Conservation (phyloP, 2,888 invertebrate genomes). For the Polydrusus cervinus region DNA sequence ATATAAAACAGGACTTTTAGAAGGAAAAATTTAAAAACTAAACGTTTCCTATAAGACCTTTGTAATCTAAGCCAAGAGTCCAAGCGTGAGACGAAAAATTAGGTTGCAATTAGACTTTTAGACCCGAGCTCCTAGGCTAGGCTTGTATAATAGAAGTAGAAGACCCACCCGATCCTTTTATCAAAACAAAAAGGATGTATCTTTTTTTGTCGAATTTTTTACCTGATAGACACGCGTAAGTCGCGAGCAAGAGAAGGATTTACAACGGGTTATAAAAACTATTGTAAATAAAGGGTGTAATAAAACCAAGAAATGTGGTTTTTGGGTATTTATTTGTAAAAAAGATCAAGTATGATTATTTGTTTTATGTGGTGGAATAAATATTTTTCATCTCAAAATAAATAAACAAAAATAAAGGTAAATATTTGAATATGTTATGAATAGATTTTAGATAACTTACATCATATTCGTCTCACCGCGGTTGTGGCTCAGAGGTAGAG, state of each 20-base stretch:
- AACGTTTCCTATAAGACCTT: too few species aligned
- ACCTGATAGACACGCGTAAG: constrained; percentile 30
- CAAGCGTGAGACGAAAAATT: too few species aligned
- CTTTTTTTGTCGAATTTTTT: constrained; percentile 26
- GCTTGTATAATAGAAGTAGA: too few species aligned
- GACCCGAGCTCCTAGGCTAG: too few species aligned
- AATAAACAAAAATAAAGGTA: constrained; percentile 8
- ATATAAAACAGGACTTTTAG: too few species aligned
- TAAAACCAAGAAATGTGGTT: constrained; percentile 54
- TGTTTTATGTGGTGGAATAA: constrained; percentile 4
- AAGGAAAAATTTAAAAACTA: too few species aligned
- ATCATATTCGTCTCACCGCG: too few species aligned
- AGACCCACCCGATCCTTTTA: too few species aligned
- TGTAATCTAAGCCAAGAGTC: too few species aligned
- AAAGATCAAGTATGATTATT: background rate
- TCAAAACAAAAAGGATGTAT: background rate
- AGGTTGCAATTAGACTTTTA: too few species aligned
- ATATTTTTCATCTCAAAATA: background rate
- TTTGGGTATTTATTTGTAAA: constrained; percentile 50
- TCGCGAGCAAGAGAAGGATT: constrained; percentile 50
- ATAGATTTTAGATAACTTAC: too few species aligned
- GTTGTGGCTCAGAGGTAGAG: too few species aligned
- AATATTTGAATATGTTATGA: background rate
- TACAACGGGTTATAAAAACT: constrained; percentile 63
- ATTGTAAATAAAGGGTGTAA: constrained; percentile 66